Percentiles rank a stretch among this genome's conserved stretches.
phyloP scores from a whole-genome alignment of 2,113 vertebrate species.

The Ptilonorhynchus violaceus region DNA sequence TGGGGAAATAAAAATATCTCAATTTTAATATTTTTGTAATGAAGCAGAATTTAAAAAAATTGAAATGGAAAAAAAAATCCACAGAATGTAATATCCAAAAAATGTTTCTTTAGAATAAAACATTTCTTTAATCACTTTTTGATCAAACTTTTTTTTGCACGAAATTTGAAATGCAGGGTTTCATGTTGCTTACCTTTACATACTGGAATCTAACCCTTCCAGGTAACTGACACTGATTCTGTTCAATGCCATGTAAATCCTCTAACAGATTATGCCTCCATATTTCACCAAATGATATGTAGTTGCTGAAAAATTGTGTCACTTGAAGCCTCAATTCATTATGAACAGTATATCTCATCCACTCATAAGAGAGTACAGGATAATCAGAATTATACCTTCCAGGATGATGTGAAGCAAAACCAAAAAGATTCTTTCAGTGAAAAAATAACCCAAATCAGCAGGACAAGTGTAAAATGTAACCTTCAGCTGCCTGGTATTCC shows the following conservation, averaged over 20 bases:
- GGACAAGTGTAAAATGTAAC: neutral
- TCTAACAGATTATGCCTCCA: neutral
- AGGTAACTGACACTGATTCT: neutral
- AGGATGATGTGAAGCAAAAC: neutral
- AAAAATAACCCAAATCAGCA: neutral
- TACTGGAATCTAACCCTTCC: neutral
- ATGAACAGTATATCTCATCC: neutral
- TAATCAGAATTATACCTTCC: neutral
- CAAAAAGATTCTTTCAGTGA: neutral
- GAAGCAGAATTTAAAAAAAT: neutral
- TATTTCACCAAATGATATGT: neutral
- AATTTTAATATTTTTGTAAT: neutral
- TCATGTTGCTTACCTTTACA: neutral
- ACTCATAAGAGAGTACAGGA: neutral
- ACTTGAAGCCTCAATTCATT: neutral
- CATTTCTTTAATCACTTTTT: neutral
- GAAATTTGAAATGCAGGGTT: accelerated
- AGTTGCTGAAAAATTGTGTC: neutral
- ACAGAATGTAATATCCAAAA: neutral
- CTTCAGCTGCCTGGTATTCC: neutral
- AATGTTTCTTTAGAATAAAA: neutral
- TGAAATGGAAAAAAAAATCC: neutral
- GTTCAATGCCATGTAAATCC: neutral
- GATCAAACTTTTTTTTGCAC: accelerated
- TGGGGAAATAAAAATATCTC: neutral